phyloP scores from a whole-genome alignment of 2,113 vertebrate species.

The Benitochromis conjunctus region DNA sequence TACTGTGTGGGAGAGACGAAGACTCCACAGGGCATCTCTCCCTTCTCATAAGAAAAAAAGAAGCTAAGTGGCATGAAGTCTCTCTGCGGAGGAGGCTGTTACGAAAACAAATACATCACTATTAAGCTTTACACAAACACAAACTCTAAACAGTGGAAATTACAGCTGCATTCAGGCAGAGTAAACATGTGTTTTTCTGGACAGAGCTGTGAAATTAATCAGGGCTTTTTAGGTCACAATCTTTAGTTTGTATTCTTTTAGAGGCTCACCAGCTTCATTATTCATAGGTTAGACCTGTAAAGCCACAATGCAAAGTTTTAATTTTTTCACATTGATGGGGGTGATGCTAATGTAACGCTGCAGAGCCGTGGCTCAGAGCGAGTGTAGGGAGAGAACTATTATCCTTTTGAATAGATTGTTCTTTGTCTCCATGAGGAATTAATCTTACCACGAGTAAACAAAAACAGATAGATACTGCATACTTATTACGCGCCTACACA shows the following conservation, averaged over 20 bases:
- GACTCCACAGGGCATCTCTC: not conserved
- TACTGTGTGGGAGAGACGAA: not conserved
- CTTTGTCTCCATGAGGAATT: not conserved
- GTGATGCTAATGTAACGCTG: not conserved
- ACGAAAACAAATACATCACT: not conserved
- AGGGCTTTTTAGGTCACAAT: not conserved
- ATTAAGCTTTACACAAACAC: not conserved
- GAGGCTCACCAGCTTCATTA: not conserved
- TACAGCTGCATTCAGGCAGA: not conserved
- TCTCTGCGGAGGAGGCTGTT: not conserved
- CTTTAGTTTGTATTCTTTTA: not conserved
- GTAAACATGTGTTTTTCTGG: not conserved
- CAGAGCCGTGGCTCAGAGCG: not conserved
- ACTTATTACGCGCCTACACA: not conserved
- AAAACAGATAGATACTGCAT: not conserved
- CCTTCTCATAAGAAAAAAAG: not conserved
- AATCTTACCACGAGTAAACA: not conserved
- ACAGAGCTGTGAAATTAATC: not conserved
- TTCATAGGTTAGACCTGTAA: not conserved
- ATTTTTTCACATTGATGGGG: not conserved
- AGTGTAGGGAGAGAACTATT: not conserved
- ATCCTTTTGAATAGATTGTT: slow-evolving; percentile 1
- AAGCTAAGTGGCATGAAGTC: not conserved
- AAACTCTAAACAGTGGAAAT: not conserved
- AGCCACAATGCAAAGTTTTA: not conserved